Percentiles rank a stretch among this genome's conserved stretches.
Conservation (phyloP, 2,113 vertebrate species). For the Cathartes aura region DNA sequence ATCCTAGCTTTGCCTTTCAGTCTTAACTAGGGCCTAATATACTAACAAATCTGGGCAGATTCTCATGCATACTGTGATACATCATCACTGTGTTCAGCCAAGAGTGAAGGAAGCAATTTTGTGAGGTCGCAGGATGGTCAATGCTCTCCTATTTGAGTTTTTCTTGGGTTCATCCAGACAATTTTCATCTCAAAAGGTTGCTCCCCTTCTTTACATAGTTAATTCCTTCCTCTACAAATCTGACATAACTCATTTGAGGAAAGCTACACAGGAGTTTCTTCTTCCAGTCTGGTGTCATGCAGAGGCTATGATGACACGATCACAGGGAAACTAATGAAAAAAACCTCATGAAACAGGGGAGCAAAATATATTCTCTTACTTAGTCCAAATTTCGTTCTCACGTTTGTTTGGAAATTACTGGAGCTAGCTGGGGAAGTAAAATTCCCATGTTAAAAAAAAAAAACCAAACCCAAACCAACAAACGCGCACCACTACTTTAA, state of each 20-base stretch:
- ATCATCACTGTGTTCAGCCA: conserved; percentile 54
- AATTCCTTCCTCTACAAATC: conserved; percentile 40
- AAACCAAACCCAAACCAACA: not conserved
- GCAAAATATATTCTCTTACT: not conserved
- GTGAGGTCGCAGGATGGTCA: conserved; percentile 58
- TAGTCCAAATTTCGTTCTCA: not conserved
- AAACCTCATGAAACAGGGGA: not conserved
- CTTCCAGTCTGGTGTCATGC: not conserved
- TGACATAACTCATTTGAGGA: conserved; percentile 51
- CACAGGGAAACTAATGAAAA: not conserved
- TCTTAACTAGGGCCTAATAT: conserved; percentile 10
- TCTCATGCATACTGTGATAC: conserved; percentile 30
- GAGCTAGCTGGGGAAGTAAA: not conserved
- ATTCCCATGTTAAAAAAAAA: not conserved
- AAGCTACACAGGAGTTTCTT: not conserved
- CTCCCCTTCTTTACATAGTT: conserved; percentile 47
- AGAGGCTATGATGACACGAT: not conserved
- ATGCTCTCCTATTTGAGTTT: conserved; percentile 44
- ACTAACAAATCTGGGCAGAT: not conserved
- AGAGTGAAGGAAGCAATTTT: conserved; percentile 64
- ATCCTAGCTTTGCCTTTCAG: not conserved
- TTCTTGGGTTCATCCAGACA: conserved; percentile 42
- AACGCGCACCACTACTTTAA: not conserved
- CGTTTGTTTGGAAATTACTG: not conserved
- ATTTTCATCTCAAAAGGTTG: conserved; percentile 58